A percentile compares a stretch with the other conserved stretches of the same genome.
Conservation (phyloP, 2,113 vertebrate species). For the Campylorhamphus procurvoides region DNA sequence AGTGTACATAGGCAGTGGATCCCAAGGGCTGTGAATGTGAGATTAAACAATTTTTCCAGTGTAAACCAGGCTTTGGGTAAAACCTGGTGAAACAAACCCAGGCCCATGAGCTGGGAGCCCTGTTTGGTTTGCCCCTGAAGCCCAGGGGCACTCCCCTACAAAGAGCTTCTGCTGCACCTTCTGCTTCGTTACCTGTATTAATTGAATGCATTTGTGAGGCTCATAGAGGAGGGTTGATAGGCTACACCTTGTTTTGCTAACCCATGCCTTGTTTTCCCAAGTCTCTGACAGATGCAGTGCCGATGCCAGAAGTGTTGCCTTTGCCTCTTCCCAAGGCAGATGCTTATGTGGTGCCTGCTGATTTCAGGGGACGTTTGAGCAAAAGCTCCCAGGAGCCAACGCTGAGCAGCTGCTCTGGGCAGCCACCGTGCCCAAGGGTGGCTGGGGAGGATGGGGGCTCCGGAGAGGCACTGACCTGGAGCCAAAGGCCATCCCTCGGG, state of each 20-base stretch:
- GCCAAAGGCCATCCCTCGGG: neutral
- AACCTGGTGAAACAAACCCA: neutral
- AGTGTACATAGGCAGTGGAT: neutral
- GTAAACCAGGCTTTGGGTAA: neutral
- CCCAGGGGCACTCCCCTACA: accelerated
- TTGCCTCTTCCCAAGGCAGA: conserved; percentile 55
- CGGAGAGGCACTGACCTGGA: conserved; percentile 5
- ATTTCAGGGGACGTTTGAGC: conserved; percentile 29
- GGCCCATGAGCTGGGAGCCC: neutral
- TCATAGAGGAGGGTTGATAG: neutral
- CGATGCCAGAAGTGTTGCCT: conserved; percentile 42
- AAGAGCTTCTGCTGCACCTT: accelerated
- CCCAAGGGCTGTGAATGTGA: neutral
- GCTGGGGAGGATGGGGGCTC: neutral
- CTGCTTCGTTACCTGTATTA: neutral
- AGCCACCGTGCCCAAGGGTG: neutral
- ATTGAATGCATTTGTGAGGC: accelerated
- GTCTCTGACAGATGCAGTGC: conserved; percentile 64
- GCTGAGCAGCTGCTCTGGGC: neutral
- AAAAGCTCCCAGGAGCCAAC: neutral
- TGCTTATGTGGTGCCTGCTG: neutral
- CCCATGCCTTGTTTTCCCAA: conserved; percentile 41
- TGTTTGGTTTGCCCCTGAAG: neutral
- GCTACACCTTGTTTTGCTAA: neutral
- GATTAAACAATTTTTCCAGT: neutral